These are phyloP conservation scores for Sminthurinus aureus DNA, from an alignment of 2,888 invertebrate genomes.

Conservation along the genomic window DNA sequence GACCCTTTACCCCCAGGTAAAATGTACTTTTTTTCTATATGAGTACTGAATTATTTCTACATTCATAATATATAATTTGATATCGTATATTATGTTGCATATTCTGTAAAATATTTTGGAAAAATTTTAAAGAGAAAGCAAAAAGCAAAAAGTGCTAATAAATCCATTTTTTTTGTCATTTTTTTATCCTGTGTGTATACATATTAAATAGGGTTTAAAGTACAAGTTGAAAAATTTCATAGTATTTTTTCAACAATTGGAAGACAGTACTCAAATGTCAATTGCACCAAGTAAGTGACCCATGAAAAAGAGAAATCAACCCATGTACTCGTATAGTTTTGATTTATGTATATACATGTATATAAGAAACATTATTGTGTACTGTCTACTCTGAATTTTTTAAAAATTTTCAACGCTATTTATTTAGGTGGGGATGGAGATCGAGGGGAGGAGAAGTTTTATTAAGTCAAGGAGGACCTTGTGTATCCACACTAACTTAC, in stretches of 20 bases:
- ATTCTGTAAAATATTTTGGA: too few species aligned
- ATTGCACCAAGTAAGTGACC: conserved; percentile 63
- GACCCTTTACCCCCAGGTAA: conserved; percentile 66
- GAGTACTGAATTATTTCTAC: not conserved
- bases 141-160: too few species aligned
- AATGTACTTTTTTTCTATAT: conserved; percentile 48
- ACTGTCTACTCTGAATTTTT: not conserved
- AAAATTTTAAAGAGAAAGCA: too few species aligned
- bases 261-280: conserved; percentile 60
- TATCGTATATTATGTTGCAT: not conserved
- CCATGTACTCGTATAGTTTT: too few species aligned
- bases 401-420: not conserved
- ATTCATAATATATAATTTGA: not conserved
- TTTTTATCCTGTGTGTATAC: not conserved
- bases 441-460: conserved; percentile 65
- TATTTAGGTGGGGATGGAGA: conserved; percentile 65
- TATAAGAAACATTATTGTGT: too few species aligned
- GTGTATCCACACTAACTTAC: conserved; percentile 66
- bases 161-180: not conserved
- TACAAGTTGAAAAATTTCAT: conserved; percentile 62
- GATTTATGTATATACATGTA: too few species aligned
- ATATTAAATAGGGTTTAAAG: conserved; percentile 17
- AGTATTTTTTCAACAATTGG: conserved; percentile 61
- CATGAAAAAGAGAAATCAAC: not conserved
- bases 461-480: conserved; percentile 66